phyloP scores from a whole-genome alignment of 2,888 invertebrate genomes.

The Amblyjoppa fuscipennis region DNA sequence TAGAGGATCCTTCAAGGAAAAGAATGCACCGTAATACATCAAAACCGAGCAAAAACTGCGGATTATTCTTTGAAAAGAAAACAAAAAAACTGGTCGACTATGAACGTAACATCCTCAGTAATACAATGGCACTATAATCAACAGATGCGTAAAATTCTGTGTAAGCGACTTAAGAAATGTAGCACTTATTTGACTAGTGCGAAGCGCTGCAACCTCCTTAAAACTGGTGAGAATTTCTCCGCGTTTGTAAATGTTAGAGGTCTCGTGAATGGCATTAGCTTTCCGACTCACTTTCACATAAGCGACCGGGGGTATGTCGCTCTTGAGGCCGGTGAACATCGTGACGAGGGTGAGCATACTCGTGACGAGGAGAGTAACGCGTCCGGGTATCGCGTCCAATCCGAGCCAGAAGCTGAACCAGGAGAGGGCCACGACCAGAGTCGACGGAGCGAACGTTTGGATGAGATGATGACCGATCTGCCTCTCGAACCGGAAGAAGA shows the following conservation, averaged over 20 bases:
- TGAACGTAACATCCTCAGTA: too few species aligned
- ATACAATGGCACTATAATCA: too few species aligned
- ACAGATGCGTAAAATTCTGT: too few species aligned
- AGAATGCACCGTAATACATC: too few species aligned
- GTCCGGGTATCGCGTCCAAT: conserved; percentile 93
- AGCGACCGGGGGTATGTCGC: conserved; percentile 94
- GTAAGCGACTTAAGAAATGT: too few species aligned
- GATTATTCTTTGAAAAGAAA: too few species aligned
- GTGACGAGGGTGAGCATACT: conserved; percentile 94
- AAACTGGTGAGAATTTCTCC: conserved; percentile 28
- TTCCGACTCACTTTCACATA: conserved; percentile 91
- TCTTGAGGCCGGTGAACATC: conserved; percentile 93
- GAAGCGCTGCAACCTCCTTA: neutral
- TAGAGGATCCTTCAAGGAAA: too few species aligned
- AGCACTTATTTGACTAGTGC: too few species aligned
- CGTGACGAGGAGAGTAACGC: conserved; percentile 93
- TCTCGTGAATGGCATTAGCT: conserved; percentile 7
- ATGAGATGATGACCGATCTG: conserved; percentile 94
- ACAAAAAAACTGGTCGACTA: too few species aligned
- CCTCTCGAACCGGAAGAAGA: conserved; percentile 93
- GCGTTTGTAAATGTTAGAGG: conserved; percentile 10
- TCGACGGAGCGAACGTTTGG: conserved; percentile 94
- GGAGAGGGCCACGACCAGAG: conserved; percentile 92
- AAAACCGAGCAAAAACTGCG: too few species aligned
- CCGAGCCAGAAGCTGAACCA: conserved; percentile 96